phyloP scores from a whole-genome alignment of 2,797 vertebrate species.

The Taeniopygia guttata region DNA sequence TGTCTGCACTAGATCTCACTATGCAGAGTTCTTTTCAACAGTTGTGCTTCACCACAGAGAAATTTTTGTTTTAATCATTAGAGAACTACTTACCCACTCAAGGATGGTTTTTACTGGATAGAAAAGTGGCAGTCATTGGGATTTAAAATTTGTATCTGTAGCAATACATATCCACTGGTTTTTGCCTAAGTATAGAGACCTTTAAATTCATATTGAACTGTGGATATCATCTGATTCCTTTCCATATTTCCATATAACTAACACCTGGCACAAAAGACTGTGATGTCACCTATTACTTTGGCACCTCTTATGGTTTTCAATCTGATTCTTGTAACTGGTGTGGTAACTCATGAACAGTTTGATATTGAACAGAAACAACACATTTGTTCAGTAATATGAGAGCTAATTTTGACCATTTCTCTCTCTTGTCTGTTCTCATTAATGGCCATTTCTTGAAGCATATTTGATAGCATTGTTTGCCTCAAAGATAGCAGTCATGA shows the following conservation, averaged over 20 bases:
- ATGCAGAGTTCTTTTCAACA: neutral
- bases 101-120: neutral
- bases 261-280: neutral
- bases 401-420: neutral
- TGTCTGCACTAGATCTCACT: neutral
- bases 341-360: neutral
- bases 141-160: neutral
- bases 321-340: neutral
- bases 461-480: neutral
- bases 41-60: neutral
- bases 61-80: neutral
- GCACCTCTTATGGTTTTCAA: neutral
- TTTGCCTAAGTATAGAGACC: neutral
- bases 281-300: neutral
- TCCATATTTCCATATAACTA: neutral
- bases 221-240: neutral
- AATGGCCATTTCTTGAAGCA: neutral
- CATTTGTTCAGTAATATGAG: neutral
- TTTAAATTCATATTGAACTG: neutral
- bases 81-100: neutral
- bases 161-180: neutral
- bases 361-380: neutral
- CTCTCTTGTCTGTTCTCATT: neutral
- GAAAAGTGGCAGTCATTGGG: neutral
- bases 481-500: neutral